phyloP scores from a whole-genome alignment of 2,113 vertebrate genomes.

The Glareola pratincola region DNA sequence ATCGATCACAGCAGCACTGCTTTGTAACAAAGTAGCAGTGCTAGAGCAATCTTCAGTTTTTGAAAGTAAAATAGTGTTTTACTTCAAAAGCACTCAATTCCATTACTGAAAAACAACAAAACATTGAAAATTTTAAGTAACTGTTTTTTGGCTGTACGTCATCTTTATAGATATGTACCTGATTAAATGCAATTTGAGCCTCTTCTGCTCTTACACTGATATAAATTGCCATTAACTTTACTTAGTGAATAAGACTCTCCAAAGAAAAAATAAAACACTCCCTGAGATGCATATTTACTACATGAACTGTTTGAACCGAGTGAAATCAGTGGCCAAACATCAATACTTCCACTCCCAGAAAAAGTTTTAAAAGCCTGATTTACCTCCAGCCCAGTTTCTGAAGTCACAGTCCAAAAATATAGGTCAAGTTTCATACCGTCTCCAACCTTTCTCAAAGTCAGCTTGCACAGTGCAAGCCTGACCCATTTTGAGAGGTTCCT shows the following conservation, averaged over 20 bases:
- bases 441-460: slow-evolving; percentile 13
- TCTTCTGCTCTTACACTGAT: background rate
- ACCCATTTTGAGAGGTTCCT: background rate
- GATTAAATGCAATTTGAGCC: background rate
- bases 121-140: background rate
- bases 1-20: background rate
- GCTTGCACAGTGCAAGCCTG: background rate
- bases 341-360: background rate
- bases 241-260: background rate
- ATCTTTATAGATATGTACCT: background rate
- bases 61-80: background rate
- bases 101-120: background rate
- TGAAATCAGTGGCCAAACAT: background rate
- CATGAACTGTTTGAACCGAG: fast-evolving
- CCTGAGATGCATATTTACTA: background rate
- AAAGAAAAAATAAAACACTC: background rate
- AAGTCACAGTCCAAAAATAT: slow-evolving; percentile 12
- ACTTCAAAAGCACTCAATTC: background rate
- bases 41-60: background rate
- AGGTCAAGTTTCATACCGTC: background rate
- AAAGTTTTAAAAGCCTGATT: background rate
- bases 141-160: background rate
- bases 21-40: background rate
- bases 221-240: background rate
- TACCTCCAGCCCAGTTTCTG: background rate